Base-by-base conservation (phyloP, 92 coral and sea anemone species). In the Micromussa lordhowensis region DNA sequence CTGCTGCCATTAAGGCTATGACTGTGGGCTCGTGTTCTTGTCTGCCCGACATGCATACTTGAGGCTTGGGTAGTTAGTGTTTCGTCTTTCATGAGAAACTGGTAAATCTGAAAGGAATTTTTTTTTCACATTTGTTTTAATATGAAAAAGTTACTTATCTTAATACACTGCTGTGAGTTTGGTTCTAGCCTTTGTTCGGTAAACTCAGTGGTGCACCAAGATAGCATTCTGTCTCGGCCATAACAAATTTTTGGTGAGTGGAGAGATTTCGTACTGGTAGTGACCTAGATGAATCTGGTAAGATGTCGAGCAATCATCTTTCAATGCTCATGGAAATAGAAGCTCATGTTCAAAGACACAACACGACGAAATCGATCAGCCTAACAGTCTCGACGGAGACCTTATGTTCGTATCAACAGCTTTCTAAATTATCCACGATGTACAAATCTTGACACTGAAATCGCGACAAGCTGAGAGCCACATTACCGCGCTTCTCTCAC, bases 21-120 rank as follows among this genome's bases (percentile, higher is more conserved):
- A 66, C 83, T 86, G 22, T 77, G 82, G 15, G 89, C 82, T 14
- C 83, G 44, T 49, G 75, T 26, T 77, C 89, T 86, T 6, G 75
- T 61, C 22, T 77, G 53, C 11, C 48, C 51, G 24, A 71, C 75
- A 64, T 77, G 89, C 75, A 86, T 77, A 29, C 49, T 77, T 22
- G 86, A 57, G 35, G 90, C 76, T 21, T 87, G 85, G 58, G 66
- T 80, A 5, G 84, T 69, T 26, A 55, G 35, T 49, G 48, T n/a
- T 36, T 28, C 72, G 54, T 87, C 86, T 73, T 87, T 87, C 80
- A 59, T 87, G 2, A 79, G 78, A 66, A 87, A 87, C 44, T 87
- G 90, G 80, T 80, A 80, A 51, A 87, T 87, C 90, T 87, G 66
- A 84, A 55, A 24, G 57, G 51, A 24, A 30, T 21, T 49, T 5